Percentiles rank a stretch among this genome's conserved stretches.
Evolutionary conservation across 2,888 invertebrate species (phyloP).

Genomic region (Dasypogon diadema): DNA sequence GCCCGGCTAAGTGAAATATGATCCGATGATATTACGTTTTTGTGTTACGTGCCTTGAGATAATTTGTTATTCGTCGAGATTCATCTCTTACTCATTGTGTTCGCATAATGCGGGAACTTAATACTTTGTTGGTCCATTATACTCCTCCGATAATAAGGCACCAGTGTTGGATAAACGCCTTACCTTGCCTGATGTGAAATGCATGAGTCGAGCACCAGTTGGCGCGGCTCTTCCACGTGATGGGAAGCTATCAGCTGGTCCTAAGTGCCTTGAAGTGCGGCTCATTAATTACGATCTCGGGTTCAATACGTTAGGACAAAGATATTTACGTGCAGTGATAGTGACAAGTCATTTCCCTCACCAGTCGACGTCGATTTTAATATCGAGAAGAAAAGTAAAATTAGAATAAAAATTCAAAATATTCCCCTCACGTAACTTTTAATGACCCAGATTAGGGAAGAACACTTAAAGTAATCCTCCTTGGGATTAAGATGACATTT

Average conservation of each 20-base stretch:
- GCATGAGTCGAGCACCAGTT: constrained; percentile 7
- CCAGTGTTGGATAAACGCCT: background rate
- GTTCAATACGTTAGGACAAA: constrained; percentile 27
- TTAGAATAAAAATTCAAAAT: constrained; percentile 3
- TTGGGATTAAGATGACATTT: constrained; percentile 51
- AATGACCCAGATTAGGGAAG: constrained; percentile 41
- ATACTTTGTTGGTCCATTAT: constrained; percentile 49
- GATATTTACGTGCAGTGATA: background rate
- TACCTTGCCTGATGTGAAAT: background rate
- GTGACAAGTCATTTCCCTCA: background rate
- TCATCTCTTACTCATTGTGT: constrained; percentile 53
- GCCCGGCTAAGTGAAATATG: constrained; percentile 54
- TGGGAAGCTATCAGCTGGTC: constrained; percentile 48
- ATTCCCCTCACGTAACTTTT: constrained; percentile 7
- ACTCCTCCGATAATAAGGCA: constrained; percentile 27
- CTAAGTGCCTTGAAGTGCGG: constrained; percentile 22
- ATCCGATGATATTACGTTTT: constrained; percentile 53
- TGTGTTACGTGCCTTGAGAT: constrained; percentile 55
- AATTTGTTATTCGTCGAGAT: constrained; percentile 56
- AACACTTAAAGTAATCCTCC: constrained; percentile 41
- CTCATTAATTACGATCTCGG: constrained; percentile 39
- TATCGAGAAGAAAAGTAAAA: background rate
- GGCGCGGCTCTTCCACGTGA: constrained; percentile 4
- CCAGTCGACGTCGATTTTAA: background rate
- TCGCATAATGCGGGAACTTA: constrained; percentile 48